Base-by-base conservation (phyloP, 2,888 invertebrate genomes). In the Cheilosia vernalis region DNA sequence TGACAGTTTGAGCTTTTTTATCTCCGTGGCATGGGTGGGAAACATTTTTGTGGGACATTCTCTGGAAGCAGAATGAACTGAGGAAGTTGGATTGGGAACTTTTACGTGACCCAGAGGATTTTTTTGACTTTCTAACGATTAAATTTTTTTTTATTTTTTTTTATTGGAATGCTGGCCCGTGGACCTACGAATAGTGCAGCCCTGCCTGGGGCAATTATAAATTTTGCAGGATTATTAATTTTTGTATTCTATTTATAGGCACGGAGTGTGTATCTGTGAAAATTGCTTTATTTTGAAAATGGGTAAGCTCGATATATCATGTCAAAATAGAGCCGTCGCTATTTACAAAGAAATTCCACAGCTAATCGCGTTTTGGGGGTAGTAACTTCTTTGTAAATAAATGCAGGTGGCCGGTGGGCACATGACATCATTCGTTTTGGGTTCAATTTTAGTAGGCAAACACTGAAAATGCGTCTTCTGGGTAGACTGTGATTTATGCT, bases 221-320 rank as follows among this genome's bases (percentile, higher is more conserved):
- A 7, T 19, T 47, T 17, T 7, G 47, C 17, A 47, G 17, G 7
- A 9, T 30, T 30, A 30, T 2, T 10, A 9, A 44, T 30, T 44
- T 61, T 4, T 27, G 4, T 2, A 44, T 61, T 61, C 27, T 61
- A 61, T 61, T 61, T 44, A 10, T 61, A 61, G 61, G 9, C 17
- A 2, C n/a, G 17, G 1, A 27, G 24, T 61, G 9, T 44, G 10
- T 24, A 13, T 61, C 9, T 44, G n/a, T 9, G 5, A 19, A 60
- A 60, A 60, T 17, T 21, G 21, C 6, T 42, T 56, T n/a, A 42
- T 42, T 42, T 60, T 7, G 7, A 42, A 60, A 42, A 21, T 60
- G 19, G 7, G n/a, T 42, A 42, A 42, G 40, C n/a, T 42, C 61
- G 61, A 61, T 61, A 44, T 44, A 61, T 61, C 42, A 61, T 44